These are phyloP conservation scores for Mythimna pallens DNA, from an alignment of 2,888 invertebrate genomes.

Conservation along the genomic window DNA sequence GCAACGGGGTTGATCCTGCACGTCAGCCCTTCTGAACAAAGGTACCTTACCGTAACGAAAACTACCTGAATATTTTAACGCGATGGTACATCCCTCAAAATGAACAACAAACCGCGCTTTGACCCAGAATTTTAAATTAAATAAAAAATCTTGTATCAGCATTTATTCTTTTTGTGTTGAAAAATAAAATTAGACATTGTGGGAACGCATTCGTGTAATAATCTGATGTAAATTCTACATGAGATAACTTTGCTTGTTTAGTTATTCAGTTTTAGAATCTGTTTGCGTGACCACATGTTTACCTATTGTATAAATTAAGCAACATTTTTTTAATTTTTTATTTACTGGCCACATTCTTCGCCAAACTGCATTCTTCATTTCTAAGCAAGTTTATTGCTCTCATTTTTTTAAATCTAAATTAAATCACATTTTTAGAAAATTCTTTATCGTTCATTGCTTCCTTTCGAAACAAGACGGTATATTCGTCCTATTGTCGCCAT, in stretches of 20 bases:
- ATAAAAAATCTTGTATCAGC: slow-evolving; percentile 53
- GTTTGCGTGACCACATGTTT: slow-evolving; percentile 33
- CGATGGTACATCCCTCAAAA: slow-evolving; percentile 68
- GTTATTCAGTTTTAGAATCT: slow-evolving; percentile 38
- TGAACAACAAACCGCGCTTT: slow-evolving; percentile 67
- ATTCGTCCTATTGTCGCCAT: slow-evolving; percentile 31
- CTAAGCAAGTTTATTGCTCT: slow-evolving; percentile 16
- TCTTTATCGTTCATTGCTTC: slow-evolving; percentile 12
- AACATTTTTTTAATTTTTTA: slow-evolving; percentile 17
- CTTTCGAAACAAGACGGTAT: background rate
- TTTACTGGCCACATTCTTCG: slow-evolving; percentile 16
- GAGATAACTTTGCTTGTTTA: slow-evolving; percentile 37
- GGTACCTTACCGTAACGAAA: slow-evolving; percentile 71
- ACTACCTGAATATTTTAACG: slow-evolving; percentile 76
- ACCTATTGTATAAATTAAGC: slow-evolving; percentile 13
- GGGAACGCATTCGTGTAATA: slow-evolving; percentile 41
- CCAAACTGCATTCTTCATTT: slow-evolving; percentile 20
- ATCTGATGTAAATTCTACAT: slow-evolving; percentile 28
- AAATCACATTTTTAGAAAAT: slow-evolving; percentile 18
- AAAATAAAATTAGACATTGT: slow-evolving; percentile 47
- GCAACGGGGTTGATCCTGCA: slow-evolving; percentile 53
- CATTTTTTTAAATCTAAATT: slow-evolving; percentile 10
- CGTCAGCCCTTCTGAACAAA: slow-evolving; percentile 69
- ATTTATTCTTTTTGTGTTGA: slow-evolving; percentile 26
- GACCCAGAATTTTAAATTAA: slow-evolving; percentile 59